Conservation (phyloP, 1,140 invertebrate species). For the Drosophila pseudoobscura region DNA sequence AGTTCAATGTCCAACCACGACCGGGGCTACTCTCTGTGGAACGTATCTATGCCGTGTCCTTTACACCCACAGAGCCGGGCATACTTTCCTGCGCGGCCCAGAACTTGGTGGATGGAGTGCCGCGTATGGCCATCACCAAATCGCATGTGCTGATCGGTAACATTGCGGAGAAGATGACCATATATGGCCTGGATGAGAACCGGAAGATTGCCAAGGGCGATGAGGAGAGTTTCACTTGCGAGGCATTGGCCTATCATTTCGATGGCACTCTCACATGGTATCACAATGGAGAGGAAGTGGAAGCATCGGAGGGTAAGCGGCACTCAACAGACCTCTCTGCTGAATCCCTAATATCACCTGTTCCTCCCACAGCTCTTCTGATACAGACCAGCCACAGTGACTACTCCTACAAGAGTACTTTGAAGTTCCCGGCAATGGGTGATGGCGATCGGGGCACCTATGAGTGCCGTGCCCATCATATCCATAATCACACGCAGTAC, state of each 20-base stretch:
- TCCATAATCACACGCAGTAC: conserved; percentile 24
- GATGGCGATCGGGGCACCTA: conserved; percentile 69
- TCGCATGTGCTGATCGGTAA: conserved; percentile 65
- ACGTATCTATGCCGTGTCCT: conserved; percentile 57
- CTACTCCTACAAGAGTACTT: conserved; percentile 66
- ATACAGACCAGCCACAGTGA: conserved; percentile 39
- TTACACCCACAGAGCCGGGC: conserved; percentile 73
- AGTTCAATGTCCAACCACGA: conserved; percentile 49
- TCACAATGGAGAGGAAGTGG: conserved; percentile 46
- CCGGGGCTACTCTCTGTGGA: conserved; percentile 55
- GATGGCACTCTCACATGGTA: conserved; percentile 83
- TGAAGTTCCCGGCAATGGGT: conserved; percentile 57
- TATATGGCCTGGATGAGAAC: conserved; percentile 56
- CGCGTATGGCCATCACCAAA: conserved; percentile 22
- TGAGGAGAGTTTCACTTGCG: conserved; percentile 84
- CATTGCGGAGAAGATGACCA: conserved; percentile 67
- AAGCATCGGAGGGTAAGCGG: conserved; percentile 28
- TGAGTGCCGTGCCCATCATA: conserved; percentile 65
- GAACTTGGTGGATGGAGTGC: conserved; percentile 52
- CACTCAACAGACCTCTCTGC: background rate
- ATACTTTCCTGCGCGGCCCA: conserved; percentile 74
- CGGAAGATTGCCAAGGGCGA: conserved; percentile 84
- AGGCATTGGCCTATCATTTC: conserved; percentile 85
- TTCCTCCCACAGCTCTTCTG: conserved; percentile 24
- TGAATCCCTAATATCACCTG: background rate